Percentiles rank a stretch among this genome's conserved stretches.
These are phyloP conservation scores for Diceros bicornis DNA, from an alignment of 2,797 vertebrate species.

Conservation along the genomic window DNA sequence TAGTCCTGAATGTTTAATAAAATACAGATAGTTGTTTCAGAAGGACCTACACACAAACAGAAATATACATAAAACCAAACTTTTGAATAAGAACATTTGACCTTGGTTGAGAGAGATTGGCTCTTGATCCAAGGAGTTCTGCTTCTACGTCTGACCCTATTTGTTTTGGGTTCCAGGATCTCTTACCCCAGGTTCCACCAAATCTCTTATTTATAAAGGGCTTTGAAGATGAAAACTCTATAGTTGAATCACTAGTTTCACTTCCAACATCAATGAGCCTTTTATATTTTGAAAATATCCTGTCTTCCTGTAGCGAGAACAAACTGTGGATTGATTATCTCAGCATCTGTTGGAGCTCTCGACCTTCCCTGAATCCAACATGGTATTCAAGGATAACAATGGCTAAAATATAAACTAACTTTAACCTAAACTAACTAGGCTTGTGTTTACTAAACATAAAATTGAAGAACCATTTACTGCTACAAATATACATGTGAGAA, in stretches of 20 bases:
- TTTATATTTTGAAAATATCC: constrained; percentile 45
- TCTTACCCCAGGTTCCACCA: not conserved
- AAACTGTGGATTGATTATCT: not conserved
- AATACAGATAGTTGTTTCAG: not conserved
- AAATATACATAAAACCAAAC: not conserved
- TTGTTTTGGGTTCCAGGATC: not conserved
- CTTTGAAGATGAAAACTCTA: constrained; percentile 62
- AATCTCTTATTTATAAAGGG: constrained; percentile 14
- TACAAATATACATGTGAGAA: not conserved
- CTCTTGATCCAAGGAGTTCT: not conserved
- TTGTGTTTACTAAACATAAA: not conserved
- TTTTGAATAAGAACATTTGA: not conserved
- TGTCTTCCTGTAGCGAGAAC: not conserved
- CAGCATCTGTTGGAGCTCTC: not conserved
- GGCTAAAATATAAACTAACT: not conserved
- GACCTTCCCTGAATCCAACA: not conserved
- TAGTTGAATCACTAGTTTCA: not conserved
- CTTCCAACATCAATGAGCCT: constrained; percentile 41
- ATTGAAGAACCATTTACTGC: not conserved
- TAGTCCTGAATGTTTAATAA: not conserved
- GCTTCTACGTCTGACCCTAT: not conserved
- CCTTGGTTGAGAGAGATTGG: not conserved
- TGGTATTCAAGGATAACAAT: not conserved
- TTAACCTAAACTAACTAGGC: not conserved
- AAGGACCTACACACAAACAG: not conserved